These are phyloP conservation scores for Gymnogyps californianus DNA, from an alignment of 2,113 vertebrate genomes.

Conservation along the genomic window DNA sequence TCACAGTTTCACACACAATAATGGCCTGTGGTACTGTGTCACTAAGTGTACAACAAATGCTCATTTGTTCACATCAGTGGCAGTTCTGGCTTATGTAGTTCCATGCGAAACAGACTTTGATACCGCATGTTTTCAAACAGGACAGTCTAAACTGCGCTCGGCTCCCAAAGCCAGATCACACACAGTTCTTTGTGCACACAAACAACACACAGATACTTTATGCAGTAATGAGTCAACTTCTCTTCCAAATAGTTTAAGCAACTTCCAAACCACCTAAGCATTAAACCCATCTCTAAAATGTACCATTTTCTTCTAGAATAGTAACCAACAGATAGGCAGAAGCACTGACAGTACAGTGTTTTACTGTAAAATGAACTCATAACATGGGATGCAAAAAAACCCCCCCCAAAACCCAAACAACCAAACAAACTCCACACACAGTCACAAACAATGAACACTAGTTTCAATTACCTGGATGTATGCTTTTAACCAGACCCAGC, in stretches of 20 bases:
- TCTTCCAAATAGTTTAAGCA: not conserved
- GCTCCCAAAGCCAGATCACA: not conserved
- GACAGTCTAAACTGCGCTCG: not conserved
- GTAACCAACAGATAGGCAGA: slow-evolving; percentile 35
- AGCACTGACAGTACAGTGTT: not conserved
- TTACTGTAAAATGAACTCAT: slow-evolving; percentile 24
- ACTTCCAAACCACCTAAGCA: not conserved
- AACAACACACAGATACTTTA: not conserved
- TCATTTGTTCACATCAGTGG: not conserved
- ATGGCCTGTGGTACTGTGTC: not conserved
- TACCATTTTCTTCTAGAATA: slow-evolving; percentile 3
- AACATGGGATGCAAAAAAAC: not conserved
- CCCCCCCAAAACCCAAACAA: not conserved
- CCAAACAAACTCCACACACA: not conserved
- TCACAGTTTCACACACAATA: not conserved
- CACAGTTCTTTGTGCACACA: not conserved
- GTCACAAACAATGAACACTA: slow-evolving; percentile 58
- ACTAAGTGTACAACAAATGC: not conserved
- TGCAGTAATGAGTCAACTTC: not conserved
- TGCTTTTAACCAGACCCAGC: slow-evolving; percentile 72
- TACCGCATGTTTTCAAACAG: not conserved
- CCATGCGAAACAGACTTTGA: not conserved
- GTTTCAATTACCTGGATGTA: slow-evolving; percentile 65
- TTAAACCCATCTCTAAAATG: not conserved
- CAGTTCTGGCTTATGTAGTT: not conserved